Evolutionary conservation across 2,888 invertebrate species (phyloP).

Genomic region (Athalia cordata): DNA sequence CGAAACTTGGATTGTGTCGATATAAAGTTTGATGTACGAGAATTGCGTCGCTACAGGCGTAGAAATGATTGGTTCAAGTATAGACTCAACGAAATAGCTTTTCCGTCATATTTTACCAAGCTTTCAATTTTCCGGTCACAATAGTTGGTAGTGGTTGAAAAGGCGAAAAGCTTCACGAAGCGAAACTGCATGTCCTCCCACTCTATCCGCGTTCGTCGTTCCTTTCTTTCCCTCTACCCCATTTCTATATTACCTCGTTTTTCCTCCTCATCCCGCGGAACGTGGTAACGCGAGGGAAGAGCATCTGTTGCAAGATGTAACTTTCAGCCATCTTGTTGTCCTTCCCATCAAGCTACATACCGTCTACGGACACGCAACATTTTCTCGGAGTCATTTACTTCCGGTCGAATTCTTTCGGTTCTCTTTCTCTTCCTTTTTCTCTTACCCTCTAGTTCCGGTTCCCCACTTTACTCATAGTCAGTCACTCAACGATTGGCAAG

Average conservation of each 20-base stretch:
- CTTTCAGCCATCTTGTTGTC: constrained; percentile 12
- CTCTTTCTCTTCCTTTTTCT: neutral
- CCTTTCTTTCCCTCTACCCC: neutral
- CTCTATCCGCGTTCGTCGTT: neutral
- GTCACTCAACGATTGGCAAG: neutral
- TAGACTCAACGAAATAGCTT: constrained; percentile 40
- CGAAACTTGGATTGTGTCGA: too few relatives aligned
- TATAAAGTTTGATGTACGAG: neutral
- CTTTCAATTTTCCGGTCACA: constrained; percentile 40
- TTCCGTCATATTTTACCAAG: constrained; percentile 41
- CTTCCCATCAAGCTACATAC: neutral
- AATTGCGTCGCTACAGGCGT: constrained; percentile 19
- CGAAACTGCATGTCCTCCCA: constrained; percentile 27
- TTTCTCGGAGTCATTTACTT: constrained; percentile 34
- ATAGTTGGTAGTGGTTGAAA: constrained; percentile 32
- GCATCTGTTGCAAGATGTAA: constrained; percentile 28
- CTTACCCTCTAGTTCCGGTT: neutral
- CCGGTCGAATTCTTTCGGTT: constrained; percentile 26
- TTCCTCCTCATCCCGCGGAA: neutral
- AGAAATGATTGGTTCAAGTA: constrained; percentile 40
- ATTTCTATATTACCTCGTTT: neutral
- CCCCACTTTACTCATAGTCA: neutral
- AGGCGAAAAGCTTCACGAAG: constrained; percentile 37
- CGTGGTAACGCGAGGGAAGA: neutral
- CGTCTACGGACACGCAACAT: neutral